phyloP scores from a whole-genome alignment of 2,113 vertebrate genomes.

The Chlamydotis undulata region DNA sequence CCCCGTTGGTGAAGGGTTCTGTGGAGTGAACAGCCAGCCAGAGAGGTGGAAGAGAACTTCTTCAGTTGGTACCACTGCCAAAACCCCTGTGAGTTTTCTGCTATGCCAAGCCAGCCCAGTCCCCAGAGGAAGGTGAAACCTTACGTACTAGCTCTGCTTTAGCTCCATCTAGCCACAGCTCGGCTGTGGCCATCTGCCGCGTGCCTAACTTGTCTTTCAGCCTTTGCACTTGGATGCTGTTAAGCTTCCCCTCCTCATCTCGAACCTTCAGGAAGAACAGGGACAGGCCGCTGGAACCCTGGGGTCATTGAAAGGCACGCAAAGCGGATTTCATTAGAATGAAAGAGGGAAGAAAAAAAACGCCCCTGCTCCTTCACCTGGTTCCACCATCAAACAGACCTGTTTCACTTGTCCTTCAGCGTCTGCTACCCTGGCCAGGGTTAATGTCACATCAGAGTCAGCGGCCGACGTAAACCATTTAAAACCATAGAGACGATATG shows the following conservation, averaged over 20 bases:
- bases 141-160: slow-evolving; percentile 74
- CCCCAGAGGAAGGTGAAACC: not conserved
- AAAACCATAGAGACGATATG: slow-evolving; percentile 81
- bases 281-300: slow-evolving; percentile 84
- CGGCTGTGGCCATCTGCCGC: slow-evolving; percentile 86
- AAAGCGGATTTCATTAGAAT: not conserved
- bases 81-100: not conserved
- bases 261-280: slow-evolving; percentile 84
- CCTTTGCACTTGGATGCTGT: slow-evolving; percentile 81
- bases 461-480: slow-evolving; percentile 91
- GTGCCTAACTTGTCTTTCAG: slow-evolving; percentile 91
- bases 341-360: not conserved
- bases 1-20: not conserved
- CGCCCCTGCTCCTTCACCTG: not conserved
- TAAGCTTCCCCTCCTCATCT: slow-evolving; percentile 76
- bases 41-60: not conserved
- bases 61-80: not conserved
- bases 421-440: slow-evolving; percentile 80
- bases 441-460: slow-evolving; percentile 85
- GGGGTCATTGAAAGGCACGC: not conserved
- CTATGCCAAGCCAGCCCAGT: not conserved
- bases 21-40: not conserved
- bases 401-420: slow-evolving; percentile 68
- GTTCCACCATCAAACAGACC: slow-evolving; percentile 18
- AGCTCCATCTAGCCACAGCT: slow-evolving; percentile 83